Evolutionary conservation across 2,888 invertebrate species (phyloP), one percentile per base, ranked within the genome.

Genomic region (Chrysodeixis includens): DNA sequence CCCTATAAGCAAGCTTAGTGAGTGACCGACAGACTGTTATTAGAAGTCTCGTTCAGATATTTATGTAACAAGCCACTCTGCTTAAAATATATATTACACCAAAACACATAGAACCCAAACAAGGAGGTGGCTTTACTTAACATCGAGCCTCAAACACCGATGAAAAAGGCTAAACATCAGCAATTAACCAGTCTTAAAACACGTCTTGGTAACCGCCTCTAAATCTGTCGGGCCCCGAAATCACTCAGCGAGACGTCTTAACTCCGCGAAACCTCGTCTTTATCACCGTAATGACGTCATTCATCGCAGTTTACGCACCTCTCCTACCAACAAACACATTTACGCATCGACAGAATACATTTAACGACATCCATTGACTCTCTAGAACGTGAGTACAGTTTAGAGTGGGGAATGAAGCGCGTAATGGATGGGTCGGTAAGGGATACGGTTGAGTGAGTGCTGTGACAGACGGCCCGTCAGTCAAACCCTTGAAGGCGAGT

Each of bases 231-330:
- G 71, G 72, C 76, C 74, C 79, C 75, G 86, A 86, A 88, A 92
- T 92, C 92, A 91, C 89, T 92, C 90, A 88, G 81, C 80, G 83
- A 84, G 86, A 91, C 91, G 88, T 92, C 92, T 92, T 92, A 92
- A 90, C 92, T 90, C 86, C 77, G 83, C 85, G 85, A 84, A 85
- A 88, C 90, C 91, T 86, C 85, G 84, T 88, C 88, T 93, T 90
- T 91, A 92, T 93, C 93, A 93, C 86, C 76, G 82, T 93, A 93
- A 94, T 88, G 92, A 93, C 90, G 88, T 90, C 93, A 93, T 93
- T 89, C 91, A 88, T 94, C 92, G 92, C 88, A 85, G 85, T 87
- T 89, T 87, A 89, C 89, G 85, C 86, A 87, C 85, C 83, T 79
- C 76, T 77, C 67, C 51, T 75, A 82, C 86, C 60, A 66, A 58